Percentiles rank a stretch among this genome's conserved stretches.
These are phyloP conservation scores for Nesogale talazaci DNA, from an alignment of 2,113 vertebrate genomes.

Conservation along the genomic window DNA sequence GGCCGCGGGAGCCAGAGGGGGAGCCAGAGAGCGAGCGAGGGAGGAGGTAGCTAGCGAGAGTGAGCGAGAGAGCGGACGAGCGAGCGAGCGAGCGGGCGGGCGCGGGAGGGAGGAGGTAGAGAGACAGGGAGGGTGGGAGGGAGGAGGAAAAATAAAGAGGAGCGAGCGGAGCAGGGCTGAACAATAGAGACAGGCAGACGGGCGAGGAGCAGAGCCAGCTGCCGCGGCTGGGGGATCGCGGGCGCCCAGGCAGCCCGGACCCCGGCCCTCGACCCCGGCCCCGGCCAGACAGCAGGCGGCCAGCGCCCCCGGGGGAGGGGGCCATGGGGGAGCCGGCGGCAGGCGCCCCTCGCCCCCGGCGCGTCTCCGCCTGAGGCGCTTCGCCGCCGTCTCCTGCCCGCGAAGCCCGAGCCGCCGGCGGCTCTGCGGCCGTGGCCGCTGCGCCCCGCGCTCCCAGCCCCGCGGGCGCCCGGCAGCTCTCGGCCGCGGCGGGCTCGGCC, in stretches of 20 bases:
- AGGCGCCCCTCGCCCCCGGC: conserved; percentile 65
- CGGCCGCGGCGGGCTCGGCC: conserved; percentile 76
- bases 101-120: conserved; percentile 65
- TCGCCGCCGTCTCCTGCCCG: conserved; percentile 54
- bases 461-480: conserved; percentile 80
- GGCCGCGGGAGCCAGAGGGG: conserved; percentile 62
- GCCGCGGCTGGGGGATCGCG: conserved; percentile 63
- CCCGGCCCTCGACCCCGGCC: conserved; percentile 43
- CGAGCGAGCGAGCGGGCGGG: conserved; percentile 42
- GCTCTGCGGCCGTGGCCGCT: conserved; percentile 66
- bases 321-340: conserved; percentile 73
- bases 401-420: conserved; percentile 46
- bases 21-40: conserved; percentile 25
- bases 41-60: conserved; percentile 68
- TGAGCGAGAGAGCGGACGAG: conserved; percentile 55
- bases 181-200: conserved; percentile 84
- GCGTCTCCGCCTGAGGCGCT: conserved; percentile 72
- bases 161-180: conserved; percentile 80
- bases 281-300: conserved; percentile 68
- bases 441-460: conserved; percentile 74
- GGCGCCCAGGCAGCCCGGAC: conserved; percentile 63
- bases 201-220: conserved; percentile 64
- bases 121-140: conserved; percentile 70
- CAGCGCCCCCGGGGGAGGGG: conserved; percentile 62
- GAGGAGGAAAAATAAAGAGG: conserved; percentile 80